Evolutionary conservation across 2,888 invertebrate genomes (phyloP), one percentile per base, ranked within the genome.

Genomic region (Ecliptopera silaceata): DNA sequence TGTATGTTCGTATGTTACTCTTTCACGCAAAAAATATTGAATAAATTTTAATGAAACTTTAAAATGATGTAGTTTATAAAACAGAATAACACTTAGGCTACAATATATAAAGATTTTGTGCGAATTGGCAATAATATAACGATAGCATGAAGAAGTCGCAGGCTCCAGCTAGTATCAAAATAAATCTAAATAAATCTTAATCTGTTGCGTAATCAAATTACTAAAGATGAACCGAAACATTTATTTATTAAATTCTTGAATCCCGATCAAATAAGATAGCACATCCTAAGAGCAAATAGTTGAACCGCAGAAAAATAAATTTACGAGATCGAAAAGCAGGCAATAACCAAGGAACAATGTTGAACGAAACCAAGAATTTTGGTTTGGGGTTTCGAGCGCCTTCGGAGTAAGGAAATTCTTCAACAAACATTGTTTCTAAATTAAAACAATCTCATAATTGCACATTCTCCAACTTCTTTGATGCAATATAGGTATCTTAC

Each of bases 361-460:
- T 75, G 74, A 84, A 79, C 74, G 75, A 82, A 84, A 88, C 87
- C 86, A 88, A 88, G 88, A 88, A 89, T 88, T 85, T 80, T 81
- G 87, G 86, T 84, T 88, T 84, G 81, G 82, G 86, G 83, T 85
- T 84, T 74, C 73, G 75, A 76, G 74, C 66, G 84, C 83, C 83
- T 82, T 84, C 77, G 73, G 77, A 86, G 86, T 81, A 82, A 80
- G 85, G 79, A 82, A 85, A 88, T 89, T 89, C 88, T 88, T 88
- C 77, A 78, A 74, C 82, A 88, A 36, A 88, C 89, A 88, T 88
- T 90, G 91, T 91, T 90, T 85, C 86, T 82, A 89, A 90, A 90
- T 90, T 90, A 89, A 90, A 90, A 91, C 90, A 89, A 91, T 88
- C 89, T 90, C 86, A 88, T 90, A 89, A 91, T 91, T 89, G 89